These are phyloP conservation scores for Todus mexicanus DNA, from an alignment of 2,797 vertebrate species.

Conservation along the genomic window DNA sequence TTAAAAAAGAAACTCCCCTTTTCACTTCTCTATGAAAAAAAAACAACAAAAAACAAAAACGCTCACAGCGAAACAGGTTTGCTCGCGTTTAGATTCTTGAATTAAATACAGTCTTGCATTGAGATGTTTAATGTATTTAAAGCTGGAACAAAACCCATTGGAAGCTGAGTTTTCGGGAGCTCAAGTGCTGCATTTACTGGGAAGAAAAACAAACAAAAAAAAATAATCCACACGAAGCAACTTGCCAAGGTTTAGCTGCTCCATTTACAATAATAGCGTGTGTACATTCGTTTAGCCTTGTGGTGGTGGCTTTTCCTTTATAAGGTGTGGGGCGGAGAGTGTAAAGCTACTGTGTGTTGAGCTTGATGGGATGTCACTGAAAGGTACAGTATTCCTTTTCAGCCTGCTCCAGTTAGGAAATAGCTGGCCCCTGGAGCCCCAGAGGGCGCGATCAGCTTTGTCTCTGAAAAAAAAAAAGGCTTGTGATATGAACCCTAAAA, in stretches of 20 bases:
- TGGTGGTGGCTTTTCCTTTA: constrained; percentile 62
- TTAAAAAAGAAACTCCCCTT: constrained; percentile 41
- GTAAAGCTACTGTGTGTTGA: constrained; percentile 65
- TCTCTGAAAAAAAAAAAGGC: constrained; percentile 64
- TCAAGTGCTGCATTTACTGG: constrained; percentile 65
- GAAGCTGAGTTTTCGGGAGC: constrained; percentile 28
- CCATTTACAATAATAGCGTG: constrained; percentile 63
- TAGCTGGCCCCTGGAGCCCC: constrained; percentile 30
- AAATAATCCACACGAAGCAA: not conserved
- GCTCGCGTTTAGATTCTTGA: constrained; percentile 70
- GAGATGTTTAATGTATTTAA: constrained; percentile 73
- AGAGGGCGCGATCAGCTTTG: constrained; percentile 59
- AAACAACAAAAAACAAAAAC: too few species aligned
- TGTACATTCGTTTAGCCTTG: constrained; percentile 65
- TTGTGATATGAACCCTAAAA: constrained; percentile 75
- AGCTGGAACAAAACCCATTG: constrained; percentile 58
- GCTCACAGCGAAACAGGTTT: constrained; percentile 66
- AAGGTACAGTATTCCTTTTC: constrained; percentile 65
- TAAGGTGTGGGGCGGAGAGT: constrained; percentile 52
- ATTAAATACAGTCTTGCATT: constrained; percentile 70
- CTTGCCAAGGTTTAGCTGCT: constrained; percentile 73
- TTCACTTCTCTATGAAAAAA: constrained; percentile 38
- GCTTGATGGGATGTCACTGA: constrained; percentile 61
- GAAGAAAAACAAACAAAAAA: constrained; percentile 42
- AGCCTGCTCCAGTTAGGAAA: constrained; percentile 38